Evolutionary conservation across 2,888 invertebrate species (phyloP).

Genomic region (Nomada lathburiana): DNA sequence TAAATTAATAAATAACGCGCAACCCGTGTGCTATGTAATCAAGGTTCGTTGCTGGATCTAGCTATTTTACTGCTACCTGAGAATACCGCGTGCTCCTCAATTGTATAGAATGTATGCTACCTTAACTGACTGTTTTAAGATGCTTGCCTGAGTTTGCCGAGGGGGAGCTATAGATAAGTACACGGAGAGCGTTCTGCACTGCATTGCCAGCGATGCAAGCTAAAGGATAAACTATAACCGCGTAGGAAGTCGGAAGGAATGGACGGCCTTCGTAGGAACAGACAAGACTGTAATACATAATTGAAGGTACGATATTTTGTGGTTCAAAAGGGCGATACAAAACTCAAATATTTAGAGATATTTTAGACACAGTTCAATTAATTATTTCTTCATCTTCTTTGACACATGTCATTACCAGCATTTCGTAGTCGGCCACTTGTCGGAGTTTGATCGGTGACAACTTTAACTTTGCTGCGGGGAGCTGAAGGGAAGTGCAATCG

Average conservation of each 20-base stretch:
- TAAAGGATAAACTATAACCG: neutral
- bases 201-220: neutral
- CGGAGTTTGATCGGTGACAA: conserved; percentile 55
- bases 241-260: neutral
- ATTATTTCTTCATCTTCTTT: conserved; percentile 72
- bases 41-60: conserved; percentile 7
- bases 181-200: neutral
- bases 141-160: neutral
- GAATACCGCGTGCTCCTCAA: conserved; percentile 11
- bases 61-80: conserved; percentile 28
- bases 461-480: conserved; percentile 71
- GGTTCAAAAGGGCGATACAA: too few species aligned
- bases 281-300: too few species aligned
- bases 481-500: conserved; percentile 72
- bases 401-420: conserved; percentile 57
- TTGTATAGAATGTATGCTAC: conserved; percentile 6
- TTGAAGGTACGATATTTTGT: too few species aligned
- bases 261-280: neutral
- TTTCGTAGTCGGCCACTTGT: neutral
- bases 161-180: neutral
- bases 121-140: neutral
- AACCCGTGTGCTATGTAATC: conserved; percentile 16
- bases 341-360: too few species aligned
- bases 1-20: conserved; percentile 35
- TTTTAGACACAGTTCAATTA: too few species aligned